Percentiles rank a stretch among this genome's conserved stretches.
Evolutionary conservation across 2,797 vertebrate genomes (phyloP).

Genomic region (Sandelia bainsii): DNA sequence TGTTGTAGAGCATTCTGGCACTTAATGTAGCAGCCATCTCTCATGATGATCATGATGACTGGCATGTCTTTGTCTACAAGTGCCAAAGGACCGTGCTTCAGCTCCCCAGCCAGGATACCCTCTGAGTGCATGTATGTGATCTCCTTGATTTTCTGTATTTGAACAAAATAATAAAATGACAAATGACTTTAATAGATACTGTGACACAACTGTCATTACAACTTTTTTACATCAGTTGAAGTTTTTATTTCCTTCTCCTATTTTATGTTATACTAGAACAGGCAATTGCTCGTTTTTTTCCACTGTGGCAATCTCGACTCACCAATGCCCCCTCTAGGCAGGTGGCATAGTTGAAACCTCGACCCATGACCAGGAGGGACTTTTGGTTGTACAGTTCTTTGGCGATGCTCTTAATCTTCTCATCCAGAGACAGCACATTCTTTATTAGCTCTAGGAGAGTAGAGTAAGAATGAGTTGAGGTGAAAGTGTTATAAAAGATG

Average conservation of each 20-base stretch:
- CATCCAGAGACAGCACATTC: slow-evolving; percentile 90
- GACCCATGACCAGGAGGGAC: slow-evolving; percentile 95
- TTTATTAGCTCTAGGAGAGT: slow-evolving; percentile 89
- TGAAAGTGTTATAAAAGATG: background rate
- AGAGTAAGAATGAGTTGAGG: background rate
- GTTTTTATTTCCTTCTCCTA: background rate
- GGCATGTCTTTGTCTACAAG: slow-evolving; percentile 96
- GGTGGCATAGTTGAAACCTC: slow-evolving; percentile 95
- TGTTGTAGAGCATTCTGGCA: slow-evolving; percentile 97
- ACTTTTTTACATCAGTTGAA: background rate
- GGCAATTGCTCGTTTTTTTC: background rate
- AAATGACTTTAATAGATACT: background rate
- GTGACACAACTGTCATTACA: background rate
- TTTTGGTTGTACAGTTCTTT: slow-evolving; percentile 91
- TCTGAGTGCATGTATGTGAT: slow-evolving; percentile 99
- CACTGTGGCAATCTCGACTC: slow-evolving; percentile 60
- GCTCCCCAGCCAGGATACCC: slow-evolving; percentile 95
- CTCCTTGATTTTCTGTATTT: slow-evolving; percentile 95
- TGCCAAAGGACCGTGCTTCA: slow-evolving; percentile 95
- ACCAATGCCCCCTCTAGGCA: slow-evolving; percentile 97
- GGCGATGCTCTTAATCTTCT: slow-evolving; percentile 91
- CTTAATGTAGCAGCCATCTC: slow-evolving; percentile 92
- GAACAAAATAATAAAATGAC: background rate
- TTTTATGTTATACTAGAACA: background rate
- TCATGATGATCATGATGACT: slow-evolving; percentile 97